These are phyloP conservation scores for Nerophis lumbriciformis DNA, from an alignment of 2,113 vertebrate species.

Conservation along the genomic window DNA sequence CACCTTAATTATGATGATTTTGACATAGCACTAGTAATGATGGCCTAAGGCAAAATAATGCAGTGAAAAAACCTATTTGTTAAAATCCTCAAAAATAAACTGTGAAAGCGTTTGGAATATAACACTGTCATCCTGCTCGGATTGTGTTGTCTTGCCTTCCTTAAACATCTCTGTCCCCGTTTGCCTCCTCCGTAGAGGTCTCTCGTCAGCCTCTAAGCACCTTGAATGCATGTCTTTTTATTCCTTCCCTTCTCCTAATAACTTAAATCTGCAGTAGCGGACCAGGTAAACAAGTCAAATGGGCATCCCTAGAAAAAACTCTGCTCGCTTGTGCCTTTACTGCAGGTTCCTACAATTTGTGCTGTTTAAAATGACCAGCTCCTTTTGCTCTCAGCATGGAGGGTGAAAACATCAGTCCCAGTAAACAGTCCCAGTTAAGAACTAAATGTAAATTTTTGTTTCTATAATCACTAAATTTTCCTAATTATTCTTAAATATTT, in stretches of 20 bases:
- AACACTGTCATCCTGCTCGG: slow-evolving; percentile 46
- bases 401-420: slow-evolving; percentile 65
- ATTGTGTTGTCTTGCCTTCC: slow-evolving; percentile 56
- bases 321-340: slow-evolving; percentile 56
- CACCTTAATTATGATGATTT: not conserved
- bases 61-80: not conserved
- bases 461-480: slow-evolving; percentile 24
- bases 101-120: slow-evolving; percentile 62
- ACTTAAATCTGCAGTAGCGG: slow-evolving; percentile 69
- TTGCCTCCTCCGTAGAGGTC: slow-evolving; percentile 48
- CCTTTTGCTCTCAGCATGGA: slow-evolving; percentile 66
- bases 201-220: slow-evolving; percentile 52
- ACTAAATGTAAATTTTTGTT: slow-evolving; percentile 14
- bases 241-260: slow-evolving; percentile 44
- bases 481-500: not conserved
- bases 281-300: slow-evolving; percentile 54
- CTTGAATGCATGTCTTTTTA: slow-evolving; percentile 66
- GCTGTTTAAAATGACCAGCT: slow-evolving; percentile 52
- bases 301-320: slow-evolving; percentile 34
- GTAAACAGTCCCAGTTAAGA: slow-evolving; percentile 71
- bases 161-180: slow-evolving; percentile 50
- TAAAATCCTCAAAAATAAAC: not conserved
- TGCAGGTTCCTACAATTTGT: slow-evolving; percentile 67
- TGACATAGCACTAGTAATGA: not conserved
- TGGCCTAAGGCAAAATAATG: not conserved